Percentiles rank a stretch among this genome's conserved stretches.
Conservation (phyloP, 1,140 invertebrate species). For the Anoplolepis gracilipes region DNA sequence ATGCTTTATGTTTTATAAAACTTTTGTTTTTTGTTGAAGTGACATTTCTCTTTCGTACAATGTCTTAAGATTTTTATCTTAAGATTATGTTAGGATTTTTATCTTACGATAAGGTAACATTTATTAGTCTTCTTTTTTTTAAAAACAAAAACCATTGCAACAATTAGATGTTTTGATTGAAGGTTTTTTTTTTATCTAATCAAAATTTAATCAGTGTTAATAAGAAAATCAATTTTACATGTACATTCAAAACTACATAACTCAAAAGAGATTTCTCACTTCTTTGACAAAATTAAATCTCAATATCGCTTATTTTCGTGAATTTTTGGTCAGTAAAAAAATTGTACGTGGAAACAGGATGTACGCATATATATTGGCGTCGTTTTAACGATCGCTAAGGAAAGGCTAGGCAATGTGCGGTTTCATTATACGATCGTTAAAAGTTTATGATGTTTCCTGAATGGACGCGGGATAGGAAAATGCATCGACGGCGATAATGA, state of each 20-base stretch:
- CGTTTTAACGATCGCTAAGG: conserved; percentile 46
- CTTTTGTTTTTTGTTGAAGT: neutral
- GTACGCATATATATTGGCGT: conserved; percentile 34
- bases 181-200: neutral
- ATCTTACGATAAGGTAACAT: neutral
- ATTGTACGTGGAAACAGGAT: conserved; percentile 19
- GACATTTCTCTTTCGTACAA: neutral
- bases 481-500: conserved; percentile 54
- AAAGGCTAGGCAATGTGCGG: conserved; percentile 11
- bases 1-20: neutral
- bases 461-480: conserved; percentile 25
- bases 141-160: neutral
- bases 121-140: neutral
- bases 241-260: neutral
- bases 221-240: neutral
- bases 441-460: conserved; percentile 64
- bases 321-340: neutral
- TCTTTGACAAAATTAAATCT: conserved; percentile 64
- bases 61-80: too few species aligned
- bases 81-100: too few species aligned
- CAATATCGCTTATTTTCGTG: neutral
- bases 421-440: conserved; percentile 71
- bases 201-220: neutral
- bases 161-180: neutral
- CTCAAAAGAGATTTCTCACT: neutral